Evolutionary conservation across 1,140 invertebrate species (phyloP).

Genomic region (Zaprionus ornatus): DNA sequence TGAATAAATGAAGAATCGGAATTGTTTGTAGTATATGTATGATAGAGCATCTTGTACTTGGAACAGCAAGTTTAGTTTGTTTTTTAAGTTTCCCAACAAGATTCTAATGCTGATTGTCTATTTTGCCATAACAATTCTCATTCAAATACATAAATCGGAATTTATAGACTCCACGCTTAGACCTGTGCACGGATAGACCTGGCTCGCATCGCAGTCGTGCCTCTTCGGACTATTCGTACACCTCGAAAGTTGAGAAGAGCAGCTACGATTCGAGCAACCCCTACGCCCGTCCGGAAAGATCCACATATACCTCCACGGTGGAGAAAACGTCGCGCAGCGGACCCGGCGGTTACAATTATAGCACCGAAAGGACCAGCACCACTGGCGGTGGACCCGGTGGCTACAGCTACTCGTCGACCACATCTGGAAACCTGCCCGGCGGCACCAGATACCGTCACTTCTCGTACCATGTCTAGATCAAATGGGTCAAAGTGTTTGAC

Average conservation of each 20-base stretch:
- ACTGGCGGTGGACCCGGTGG: conserved; percentile 89
- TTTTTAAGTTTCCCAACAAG: conserved; percentile 35
- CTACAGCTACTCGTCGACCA: conserved; percentile 91
- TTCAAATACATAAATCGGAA: conserved; percentile 78
- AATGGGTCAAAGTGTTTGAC: background rate
- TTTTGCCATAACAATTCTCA: conserved; percentile 64
- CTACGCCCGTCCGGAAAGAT: conserved; percentile 86
- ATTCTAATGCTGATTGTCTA: conserved; percentile 51
- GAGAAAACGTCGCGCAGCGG: conserved; percentile 88
- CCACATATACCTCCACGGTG: conserved; percentile 87
- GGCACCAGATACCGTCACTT: conserved; percentile 93
- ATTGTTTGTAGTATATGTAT: background rate
- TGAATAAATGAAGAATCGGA: background rate
- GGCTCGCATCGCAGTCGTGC: conserved; percentile 85
- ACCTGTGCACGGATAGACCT: conserved; percentile 91
- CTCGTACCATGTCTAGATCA: conserved; percentile 91
- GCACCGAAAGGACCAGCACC: conserved; percentile 89
- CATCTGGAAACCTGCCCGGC: conserved; percentile 90
- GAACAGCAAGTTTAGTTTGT: conserved; percentile 59
- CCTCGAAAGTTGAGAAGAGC: conserved; percentile 87
- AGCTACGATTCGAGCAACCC: conserved; percentile 85
- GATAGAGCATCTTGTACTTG: conserved; percentile 9
- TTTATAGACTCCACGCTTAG: conserved; percentile 92
- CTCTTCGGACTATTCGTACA: conserved; percentile 90
- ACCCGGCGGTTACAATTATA: conserved; percentile 89